phyloP scores from a whole-genome alignment of 2,797 vertebrate species.

The Chelonia mydas region DNA sequence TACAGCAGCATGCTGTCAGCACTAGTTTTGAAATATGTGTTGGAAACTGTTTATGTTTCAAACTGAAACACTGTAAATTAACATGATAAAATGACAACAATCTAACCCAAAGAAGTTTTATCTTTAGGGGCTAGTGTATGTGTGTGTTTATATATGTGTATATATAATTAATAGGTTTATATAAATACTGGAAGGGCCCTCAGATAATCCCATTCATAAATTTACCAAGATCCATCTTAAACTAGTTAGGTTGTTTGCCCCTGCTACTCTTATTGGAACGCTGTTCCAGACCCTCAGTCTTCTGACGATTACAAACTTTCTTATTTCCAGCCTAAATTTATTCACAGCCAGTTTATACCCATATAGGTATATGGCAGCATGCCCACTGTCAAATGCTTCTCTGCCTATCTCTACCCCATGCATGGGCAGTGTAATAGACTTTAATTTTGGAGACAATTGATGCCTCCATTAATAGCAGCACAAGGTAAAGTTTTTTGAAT shows the following conservation, averaged over 20 bases:
- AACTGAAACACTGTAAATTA: not conserved
- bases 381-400: not conserved
- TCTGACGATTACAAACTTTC: too few relatives aligned
- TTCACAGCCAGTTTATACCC: not conserved
- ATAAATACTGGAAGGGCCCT: not conserved
- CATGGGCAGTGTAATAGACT: not conserved
- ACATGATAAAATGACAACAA: not conserved
- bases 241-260: too few relatives aligned
- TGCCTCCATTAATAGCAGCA: not conserved
- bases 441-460: slow-evolving; percentile 16
- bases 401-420: not conserved
- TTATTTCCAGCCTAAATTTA: too few relatives aligned
- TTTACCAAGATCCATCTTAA: not conserved
- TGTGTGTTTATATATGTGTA: not conserved
- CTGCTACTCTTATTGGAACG: too few relatives aligned
- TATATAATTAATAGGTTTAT: not conserved
- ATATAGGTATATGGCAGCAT: not conserved
- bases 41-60: not conserved
- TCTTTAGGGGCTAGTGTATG: not conserved
- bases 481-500: not conserved
- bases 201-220: not conserved
- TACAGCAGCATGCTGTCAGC: not conserved
- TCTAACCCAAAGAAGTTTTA: not conserved
- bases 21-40: not conserved
- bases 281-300: not conserved